These are phyloP conservation scores for Atherinosoma microstoma DNA, from an alignment of 2,797 vertebrate species.

Conservation along the genomic window DNA sequence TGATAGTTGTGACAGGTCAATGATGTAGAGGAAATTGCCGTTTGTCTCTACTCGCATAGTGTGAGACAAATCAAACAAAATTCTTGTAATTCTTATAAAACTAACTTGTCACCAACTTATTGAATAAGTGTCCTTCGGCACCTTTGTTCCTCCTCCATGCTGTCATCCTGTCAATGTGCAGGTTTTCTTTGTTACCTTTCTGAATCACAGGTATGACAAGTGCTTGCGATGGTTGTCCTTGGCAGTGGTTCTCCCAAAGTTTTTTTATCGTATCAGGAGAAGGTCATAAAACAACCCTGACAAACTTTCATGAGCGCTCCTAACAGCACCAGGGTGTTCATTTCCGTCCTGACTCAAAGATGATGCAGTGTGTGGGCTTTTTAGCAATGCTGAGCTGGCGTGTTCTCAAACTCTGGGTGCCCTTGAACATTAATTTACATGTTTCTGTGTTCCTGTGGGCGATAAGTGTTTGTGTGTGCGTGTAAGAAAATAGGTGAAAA, in stretches of 20 bases:
- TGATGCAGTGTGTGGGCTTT: conserved; percentile 8
- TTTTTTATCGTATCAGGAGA: neutral
- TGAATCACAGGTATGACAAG: conserved; percentile 38
- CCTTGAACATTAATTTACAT: conserved; percentile 66
- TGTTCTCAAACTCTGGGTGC: conserved; percentile 52
- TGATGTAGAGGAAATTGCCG: too few species aligned
- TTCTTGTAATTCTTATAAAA: neutral
- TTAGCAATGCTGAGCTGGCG: conserved; percentile 56
- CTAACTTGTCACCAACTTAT: neutral
- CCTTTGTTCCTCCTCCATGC: neutral
- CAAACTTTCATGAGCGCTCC: conserved; percentile 30
- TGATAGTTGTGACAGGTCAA: neutral
- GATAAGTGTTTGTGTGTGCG: neutral
- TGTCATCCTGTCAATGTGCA: conserved; percentile 15
- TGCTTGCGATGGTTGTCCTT: neutral
- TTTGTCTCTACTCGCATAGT: too few species aligned
- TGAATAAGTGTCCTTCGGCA: neutral
- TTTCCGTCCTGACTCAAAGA: conserved; percentile 38
- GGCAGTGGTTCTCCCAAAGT: neutral
- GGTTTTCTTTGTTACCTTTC: conserved; percentile 27
- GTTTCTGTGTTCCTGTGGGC: conserved; percentile 24
- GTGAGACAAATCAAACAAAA: neutral
- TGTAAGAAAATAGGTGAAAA: conserved; percentile 6
- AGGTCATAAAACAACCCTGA: conserved; percentile 16
- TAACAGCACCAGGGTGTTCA: conserved; percentile 2